Conservation (phyloP, 2,797 vertebrate species). For the Lates japonicus region DNA sequence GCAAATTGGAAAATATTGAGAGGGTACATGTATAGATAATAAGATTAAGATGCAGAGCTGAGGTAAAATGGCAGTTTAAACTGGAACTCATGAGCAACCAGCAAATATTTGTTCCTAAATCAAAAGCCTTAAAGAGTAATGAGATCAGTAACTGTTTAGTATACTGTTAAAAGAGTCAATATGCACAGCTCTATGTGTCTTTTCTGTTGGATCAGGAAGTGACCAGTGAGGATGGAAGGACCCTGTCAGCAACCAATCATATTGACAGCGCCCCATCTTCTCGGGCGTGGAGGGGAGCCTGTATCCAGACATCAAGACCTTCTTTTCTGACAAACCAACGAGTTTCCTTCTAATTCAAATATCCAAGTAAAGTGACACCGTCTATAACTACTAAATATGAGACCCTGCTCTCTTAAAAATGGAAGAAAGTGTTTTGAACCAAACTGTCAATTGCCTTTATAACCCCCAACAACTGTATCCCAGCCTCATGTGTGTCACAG, state of each 20-base stretch:
- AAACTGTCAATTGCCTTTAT: conserved; percentile 67
- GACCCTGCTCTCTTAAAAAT: conserved; percentile 19
- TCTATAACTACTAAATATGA: background rate
- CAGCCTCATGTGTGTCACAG: conserved; percentile 50
- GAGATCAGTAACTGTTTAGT: conserved; percentile 47
- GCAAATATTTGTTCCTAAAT: conserved; percentile 11
- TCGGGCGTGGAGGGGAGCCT: background rate
- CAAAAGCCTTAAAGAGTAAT: conserved; percentile 53
- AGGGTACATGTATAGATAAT: background rate
- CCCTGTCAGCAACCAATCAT: background rate
- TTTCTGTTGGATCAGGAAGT: conserved; percentile 77
- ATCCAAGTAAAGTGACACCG: conserved; percentile 10
- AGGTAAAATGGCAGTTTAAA: background rate
- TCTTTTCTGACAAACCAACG: background rate
- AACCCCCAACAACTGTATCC: conserved; percentile 61
- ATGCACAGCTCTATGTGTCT: conserved; percentile 56
- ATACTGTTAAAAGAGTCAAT: conserved; percentile 50
- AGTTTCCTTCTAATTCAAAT: conserved; percentile 5
- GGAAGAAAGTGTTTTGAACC: conserved; percentile 37
- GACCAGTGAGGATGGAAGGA: background rate
- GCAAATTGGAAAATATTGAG: background rate
- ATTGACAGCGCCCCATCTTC: background rate
- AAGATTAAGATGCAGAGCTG: background rate
- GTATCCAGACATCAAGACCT: background rate
- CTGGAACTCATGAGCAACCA: background rate